These are phyloP conservation scores for Xenopus tropicalis DNA, from an alignment of 2,113 vertebrate genomes.

Conservation along the genomic window DNA sequence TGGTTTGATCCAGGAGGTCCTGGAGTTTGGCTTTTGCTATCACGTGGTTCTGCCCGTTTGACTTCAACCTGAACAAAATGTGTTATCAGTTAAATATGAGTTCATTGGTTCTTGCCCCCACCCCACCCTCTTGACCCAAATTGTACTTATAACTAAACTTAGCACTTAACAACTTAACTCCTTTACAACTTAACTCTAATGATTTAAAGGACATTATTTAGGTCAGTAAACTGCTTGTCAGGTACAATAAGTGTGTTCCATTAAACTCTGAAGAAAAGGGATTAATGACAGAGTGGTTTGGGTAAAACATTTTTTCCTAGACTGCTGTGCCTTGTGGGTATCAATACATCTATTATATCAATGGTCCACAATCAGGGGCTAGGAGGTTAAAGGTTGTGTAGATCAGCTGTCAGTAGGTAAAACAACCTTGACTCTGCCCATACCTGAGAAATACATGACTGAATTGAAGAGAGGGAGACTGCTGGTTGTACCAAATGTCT, in stretches of 20 bases:
- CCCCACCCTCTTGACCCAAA: constrained; percentile 70
- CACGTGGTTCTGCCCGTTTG: constrained; percentile 94
- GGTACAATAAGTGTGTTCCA: constrained; percentile 65
- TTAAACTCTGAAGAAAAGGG: background rate
- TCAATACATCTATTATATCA: background rate
- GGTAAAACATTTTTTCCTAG: background rate
- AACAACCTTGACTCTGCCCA: constrained; percentile 56
- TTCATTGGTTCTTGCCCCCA: constrained; percentile 53
- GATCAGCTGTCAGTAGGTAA: background rate
- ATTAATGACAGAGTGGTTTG: background rate
- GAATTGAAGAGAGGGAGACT: constrained; percentile 12
- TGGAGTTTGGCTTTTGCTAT: constrained; percentile 86
- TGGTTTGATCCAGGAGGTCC: constrained; percentile 86
- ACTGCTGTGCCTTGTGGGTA: background rate
- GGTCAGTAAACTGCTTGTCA: constrained; percentile 87
- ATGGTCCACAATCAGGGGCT: background rate
- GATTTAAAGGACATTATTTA: constrained; percentile 73
- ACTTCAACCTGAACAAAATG: constrained; percentile 94
- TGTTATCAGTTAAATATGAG: constrained; percentile 60
- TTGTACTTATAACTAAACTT: constrained; percentile 69
- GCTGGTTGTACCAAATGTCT: constrained; percentile 72
- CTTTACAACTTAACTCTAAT: constrained; percentile 74
- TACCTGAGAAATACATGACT: constrained; percentile 94
- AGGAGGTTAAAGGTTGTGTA: background rate
- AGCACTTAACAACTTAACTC: constrained; percentile 72